Conservation (phyloP, 2,888 invertebrate species). For the Nomada flava region DNA sequence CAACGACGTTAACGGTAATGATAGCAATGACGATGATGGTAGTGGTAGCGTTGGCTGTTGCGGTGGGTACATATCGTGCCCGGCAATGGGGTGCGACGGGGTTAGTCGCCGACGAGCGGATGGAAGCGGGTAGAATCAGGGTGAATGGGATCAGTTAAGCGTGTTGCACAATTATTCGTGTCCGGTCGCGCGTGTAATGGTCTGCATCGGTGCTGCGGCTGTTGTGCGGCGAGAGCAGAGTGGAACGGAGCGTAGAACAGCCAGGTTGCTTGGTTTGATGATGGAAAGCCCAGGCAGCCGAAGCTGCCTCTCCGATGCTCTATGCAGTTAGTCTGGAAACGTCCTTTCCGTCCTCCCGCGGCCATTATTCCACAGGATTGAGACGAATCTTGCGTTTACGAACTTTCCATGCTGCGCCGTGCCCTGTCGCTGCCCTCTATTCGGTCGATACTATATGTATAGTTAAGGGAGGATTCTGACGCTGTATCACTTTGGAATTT, state of each 20-base stretch:
- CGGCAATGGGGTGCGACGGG: slow-evolving; percentile 66
- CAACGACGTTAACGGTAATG: slow-evolving; percentile 60
- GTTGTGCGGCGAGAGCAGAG: slow-evolving; percentile 81
- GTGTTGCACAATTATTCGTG: slow-evolving; percentile 87
- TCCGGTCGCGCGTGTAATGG: slow-evolving; percentile 89
- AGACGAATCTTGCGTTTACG: slow-evolving; percentile 59
- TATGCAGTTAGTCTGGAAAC: slow-evolving; percentile 63
- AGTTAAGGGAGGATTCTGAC: slow-evolving; percentile 19
- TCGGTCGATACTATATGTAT: slow-evolving; percentile 33
- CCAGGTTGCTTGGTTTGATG: slow-evolving; percentile 69
- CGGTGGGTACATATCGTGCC: slow-evolving; percentile 68
- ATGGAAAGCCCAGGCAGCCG: slow-evolving; percentile 66
- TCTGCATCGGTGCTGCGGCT: slow-evolving; percentile 84
- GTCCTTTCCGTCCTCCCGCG: slow-evolving; percentile 63
- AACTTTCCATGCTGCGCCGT: slow-evolving; percentile 38
- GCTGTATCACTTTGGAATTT: background rate
- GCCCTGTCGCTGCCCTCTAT: background rate
- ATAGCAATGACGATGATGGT: slow-evolving; percentile 58
- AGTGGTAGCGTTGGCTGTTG: slow-evolving; percentile 64
- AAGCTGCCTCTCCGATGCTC: slow-evolving; percentile 23
- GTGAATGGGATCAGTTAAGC: slow-evolving; percentile 88
- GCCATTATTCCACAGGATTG: slow-evolving; percentile 65
- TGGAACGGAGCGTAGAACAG: slow-evolving; percentile 62
- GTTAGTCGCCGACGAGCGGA: slow-evolving; percentile 72
- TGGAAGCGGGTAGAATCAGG: slow-evolving; percentile 81